A percentile compares a stretch with the other conserved stretches of the same genome.
These are phyloP conservation scores for Paraescarpia echinospica DNA, from an alignment of 1,140 invertebrate genomes.

Conservation along the genomic window DNA sequence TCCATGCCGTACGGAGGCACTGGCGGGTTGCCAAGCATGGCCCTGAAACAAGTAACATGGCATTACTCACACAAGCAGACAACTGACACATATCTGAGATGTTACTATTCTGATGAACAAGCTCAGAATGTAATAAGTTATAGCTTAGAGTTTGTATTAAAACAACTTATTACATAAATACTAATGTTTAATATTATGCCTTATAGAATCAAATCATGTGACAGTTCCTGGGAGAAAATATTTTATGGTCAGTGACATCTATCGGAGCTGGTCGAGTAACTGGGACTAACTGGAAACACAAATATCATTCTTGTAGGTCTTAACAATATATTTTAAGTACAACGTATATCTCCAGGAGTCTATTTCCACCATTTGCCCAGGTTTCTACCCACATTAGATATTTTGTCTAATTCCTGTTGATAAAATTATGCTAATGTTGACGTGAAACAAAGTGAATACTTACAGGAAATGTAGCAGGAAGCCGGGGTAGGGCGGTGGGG, in stretches of 20 bases:
- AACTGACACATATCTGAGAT: not conserved
- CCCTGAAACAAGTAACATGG: slow-evolving; percentile 61
- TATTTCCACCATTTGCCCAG: not conserved
- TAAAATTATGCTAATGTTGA: not conserved
- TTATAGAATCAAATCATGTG: too few relatives aligned
- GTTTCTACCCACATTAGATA: not conserved
- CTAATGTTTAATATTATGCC: too few relatives aligned
- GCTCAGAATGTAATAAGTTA: too few relatives aligned
- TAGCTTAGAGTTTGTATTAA: too few relatives aligned
- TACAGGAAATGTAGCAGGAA: slow-evolving; percentile 81
- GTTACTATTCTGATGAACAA: not conserved
- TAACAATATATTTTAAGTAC: too few relatives aligned
- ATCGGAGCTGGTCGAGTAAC: too few relatives aligned
- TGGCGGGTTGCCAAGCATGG: slow-evolving; percentile 83
- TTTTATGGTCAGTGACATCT: too few relatives aligned
- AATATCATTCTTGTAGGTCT: not conserved
- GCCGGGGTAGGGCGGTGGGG: slow-evolving; percentile 62
- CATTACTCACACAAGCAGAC: not conserved
- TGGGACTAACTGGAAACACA: not conserved
- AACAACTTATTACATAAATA: too few relatives aligned
- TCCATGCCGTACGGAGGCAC: slow-evolving; percentile 73
- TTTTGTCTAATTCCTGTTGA: not conserved
- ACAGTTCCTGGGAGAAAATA: too few relatives aligned
- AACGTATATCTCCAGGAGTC: not conserved
- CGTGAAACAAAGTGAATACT: slow-evolving; percentile 48